Conservation (phyloP, 92 coral and sea anemone genomes). For the Parazoanthus darwini region DNA sequence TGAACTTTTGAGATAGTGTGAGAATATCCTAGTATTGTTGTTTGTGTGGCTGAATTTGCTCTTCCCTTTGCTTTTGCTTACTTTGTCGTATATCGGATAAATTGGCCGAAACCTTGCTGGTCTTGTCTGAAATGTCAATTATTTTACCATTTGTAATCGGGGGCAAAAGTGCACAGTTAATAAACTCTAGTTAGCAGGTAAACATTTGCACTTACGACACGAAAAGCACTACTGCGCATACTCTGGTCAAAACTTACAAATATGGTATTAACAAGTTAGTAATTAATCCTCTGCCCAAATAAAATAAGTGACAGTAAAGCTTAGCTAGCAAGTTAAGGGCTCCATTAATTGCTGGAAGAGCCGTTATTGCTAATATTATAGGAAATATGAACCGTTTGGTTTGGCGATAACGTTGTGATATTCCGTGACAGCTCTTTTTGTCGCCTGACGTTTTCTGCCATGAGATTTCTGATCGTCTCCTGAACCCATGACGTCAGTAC, state of each 20-base stretch:
- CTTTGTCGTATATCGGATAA: no score
- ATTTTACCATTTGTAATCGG: no score
- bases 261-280: no score
- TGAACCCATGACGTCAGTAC: conserved; percentile 77
- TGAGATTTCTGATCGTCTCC: conserved; percentile 46
- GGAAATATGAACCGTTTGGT: neutral
- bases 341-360: neutral
- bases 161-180: neutral
- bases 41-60: no score
- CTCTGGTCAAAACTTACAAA: no score
- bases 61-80: no score
- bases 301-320: neutral
- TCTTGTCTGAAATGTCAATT: neutral
- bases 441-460: conserved; percentile 18
- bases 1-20: no score
- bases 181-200: neutral
- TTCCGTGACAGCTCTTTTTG: neutral
- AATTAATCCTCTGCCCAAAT: no score
- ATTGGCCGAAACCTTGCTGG: neutral
- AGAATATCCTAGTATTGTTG: no score
- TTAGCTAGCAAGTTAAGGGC: no score
- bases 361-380: neutral
- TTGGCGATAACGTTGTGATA: neutral
- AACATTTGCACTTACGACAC: neutral
- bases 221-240: neutral